Base-by-base conservation (phyloP, 2,113 vertebrate species). In the Neomonachus schauinslandi region DNA sequence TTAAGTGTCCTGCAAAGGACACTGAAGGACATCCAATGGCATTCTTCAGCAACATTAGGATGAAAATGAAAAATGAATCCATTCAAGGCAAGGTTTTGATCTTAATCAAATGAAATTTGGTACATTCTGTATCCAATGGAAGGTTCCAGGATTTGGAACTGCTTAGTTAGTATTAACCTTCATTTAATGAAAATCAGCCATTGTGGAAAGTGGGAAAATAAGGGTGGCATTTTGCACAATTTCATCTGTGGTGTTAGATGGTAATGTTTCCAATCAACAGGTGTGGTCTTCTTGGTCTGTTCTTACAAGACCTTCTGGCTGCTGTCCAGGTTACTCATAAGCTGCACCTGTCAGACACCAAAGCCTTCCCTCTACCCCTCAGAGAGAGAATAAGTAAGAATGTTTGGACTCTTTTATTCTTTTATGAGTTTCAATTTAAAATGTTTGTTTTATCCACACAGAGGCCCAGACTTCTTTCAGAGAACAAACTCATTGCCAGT, bases 271-370 rank as follows among this genome's bases (percentile, higher is more conserved):
- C 72, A 7, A 3, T 81, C 93, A 96, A 67, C 86, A 94, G 90
- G 84, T 74, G 84, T 36, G 21, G 72, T 95, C 95, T 49, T 92
- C 80, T 89, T 12, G 1, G 42, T 77, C 39, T 94, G 74, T 85
- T 97, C 71, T 74, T 11, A 72, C 0, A 51, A 61, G 91, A 97
- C 67, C 84, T 55, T 94, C 93, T 97, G 96, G 63, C 93, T 84
- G 28, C 5, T 79, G 2, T 83, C 89, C 98, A 86, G 69, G 42
- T 96, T 95, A 97, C 53, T 98, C 94, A 95, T 96, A 98, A 98
- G 36, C 67, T 95, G 89, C 98, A 98, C 97, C 95, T 98, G 94
- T 90, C 96, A 93, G 94, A 98, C 76, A 95, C 91, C 97, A 95
- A 97, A 55, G 61, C 76, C 81, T 4, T 0, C 74, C 95, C 59